phyloP scores from a whole-genome alignment of 1,140 invertebrate species.

The Kradibia gibbosae region DNA sequence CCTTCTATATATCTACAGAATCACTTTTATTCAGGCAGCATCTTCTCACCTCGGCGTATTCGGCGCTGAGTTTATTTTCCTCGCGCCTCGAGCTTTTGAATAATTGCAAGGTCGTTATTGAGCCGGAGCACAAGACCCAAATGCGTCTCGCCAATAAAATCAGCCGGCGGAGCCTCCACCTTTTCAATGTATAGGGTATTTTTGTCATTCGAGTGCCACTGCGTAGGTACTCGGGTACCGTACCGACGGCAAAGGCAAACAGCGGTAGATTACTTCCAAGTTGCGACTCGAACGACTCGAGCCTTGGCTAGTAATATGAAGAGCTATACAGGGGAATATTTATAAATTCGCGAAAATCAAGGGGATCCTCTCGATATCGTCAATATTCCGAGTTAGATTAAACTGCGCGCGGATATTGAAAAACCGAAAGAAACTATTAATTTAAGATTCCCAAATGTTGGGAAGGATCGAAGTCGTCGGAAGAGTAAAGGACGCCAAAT shows the following conservation, averaged over 20 bases:
- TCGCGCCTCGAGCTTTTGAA: constrained; percentile 4
- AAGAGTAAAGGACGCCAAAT: neutral
- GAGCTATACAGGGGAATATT: neutral
- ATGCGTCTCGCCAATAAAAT: too few species aligned
- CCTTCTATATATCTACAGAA: too few species aligned
- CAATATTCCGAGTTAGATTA: constrained; percentile 34
- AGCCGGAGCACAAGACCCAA: constrained; percentile 1
- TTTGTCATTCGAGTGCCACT: too few species aligned
- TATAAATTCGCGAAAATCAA: neutral
- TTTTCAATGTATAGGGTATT: too few species aligned
- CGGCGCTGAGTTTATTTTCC: constrained; percentile 22
- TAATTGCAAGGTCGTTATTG: constrained; percentile 40
- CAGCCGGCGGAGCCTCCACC: too few species aligned
- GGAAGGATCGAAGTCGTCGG: neutral
- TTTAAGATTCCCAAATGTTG: constrained; percentile 19
- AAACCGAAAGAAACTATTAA: neutral
- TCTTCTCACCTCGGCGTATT: too few species aligned
- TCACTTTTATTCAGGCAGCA: too few species aligned
- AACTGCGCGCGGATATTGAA: neutral
- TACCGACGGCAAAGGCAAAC: too few species aligned
- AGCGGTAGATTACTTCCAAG: too few species aligned
- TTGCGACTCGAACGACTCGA: neutral
- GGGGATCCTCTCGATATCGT: constrained; percentile 2
- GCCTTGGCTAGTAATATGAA: too few species aligned
- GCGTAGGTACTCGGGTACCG: too few species aligned